These are phyloP conservation scores for Sula dactylatra DNA, from an alignment of 2,113 vertebrate genomes.

Conservation along the genomic window DNA sequence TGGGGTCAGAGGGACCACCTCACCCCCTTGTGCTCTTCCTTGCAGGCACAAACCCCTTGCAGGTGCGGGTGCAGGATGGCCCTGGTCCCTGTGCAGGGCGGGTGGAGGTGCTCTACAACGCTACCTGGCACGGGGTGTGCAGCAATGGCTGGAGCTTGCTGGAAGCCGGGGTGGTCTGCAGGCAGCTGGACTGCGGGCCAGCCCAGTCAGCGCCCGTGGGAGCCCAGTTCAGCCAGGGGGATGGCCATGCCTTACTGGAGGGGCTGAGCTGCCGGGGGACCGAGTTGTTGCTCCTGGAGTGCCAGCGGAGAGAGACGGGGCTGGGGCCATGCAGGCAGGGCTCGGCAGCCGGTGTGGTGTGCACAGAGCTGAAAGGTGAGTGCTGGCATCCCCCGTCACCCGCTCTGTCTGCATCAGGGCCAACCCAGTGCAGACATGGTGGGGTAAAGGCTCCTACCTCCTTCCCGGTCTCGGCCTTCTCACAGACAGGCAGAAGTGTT, in stretches of 20 bases:
- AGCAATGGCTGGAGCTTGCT: neutral
- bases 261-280: neutral
- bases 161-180: conserved; percentile 10
- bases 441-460: neutral
- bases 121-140: neutral
- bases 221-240: accelerated
- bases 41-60: neutral
- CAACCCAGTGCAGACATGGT: no score
- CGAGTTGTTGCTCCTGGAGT: neutral
- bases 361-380: neutral
- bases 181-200: conserved; percentile 15
- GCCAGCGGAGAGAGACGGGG: neutral
- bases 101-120: neutral
- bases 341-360: neutral
- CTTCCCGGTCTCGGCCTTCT: neutral
- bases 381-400: accelerated
- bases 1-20: neutral
- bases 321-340: neutral
- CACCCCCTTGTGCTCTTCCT: neutral
- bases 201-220: accelerated
- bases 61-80: neutral
- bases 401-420: accelerated
- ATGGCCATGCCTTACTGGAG: neutral
- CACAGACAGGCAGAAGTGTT: neutral
- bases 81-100: neutral